Conservation (phyloP, 2,888 invertebrate genomes). For the Coelinius sp. region DNA sequence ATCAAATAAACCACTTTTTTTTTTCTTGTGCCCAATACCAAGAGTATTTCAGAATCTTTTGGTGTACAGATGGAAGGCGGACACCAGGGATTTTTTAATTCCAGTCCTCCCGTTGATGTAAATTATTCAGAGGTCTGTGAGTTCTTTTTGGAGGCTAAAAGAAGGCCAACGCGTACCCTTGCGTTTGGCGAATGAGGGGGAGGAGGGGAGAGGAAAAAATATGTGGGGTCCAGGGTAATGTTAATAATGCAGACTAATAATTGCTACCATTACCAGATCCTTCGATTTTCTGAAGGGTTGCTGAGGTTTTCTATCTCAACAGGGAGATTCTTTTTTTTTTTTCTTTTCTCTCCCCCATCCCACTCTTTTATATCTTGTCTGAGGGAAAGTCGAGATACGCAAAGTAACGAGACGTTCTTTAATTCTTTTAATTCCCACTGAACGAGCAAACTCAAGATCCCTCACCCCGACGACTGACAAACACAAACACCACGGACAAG, state of each 20-base stretch:
- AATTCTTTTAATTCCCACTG: conserved; percentile 66
- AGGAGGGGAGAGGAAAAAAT: conserved; percentile 24
- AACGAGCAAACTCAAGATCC: conserved; percentile 40
- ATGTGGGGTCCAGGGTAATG: conserved; percentile 47
- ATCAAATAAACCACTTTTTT: conserved; percentile 31
- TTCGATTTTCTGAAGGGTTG: conserved; percentile 39
- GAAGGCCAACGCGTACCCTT: conserved; percentile 44
- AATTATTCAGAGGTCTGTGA: conserved; percentile 62
- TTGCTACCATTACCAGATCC: conserved; percentile 58
- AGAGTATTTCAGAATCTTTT: conserved; percentile 6
- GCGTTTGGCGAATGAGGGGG: no score
- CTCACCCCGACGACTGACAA: conserved; percentile 16
- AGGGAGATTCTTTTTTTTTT: conserved; percentile 33
- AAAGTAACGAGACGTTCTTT: conserved; percentile 65
- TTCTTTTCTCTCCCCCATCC: conserved; percentile 5
- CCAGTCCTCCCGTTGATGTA: conserved; percentile 54
- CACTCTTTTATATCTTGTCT: conserved; percentile 16
- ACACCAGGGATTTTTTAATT: conserved; percentile 64
- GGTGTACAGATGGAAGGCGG: conserved; percentile 45
- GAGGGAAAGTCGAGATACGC: not conserved
- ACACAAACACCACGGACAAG: conserved; percentile 14
- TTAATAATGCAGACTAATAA: conserved; percentile 68
- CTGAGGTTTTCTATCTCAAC: conserved; percentile 28
- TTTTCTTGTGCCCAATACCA: conserved; percentile 36
- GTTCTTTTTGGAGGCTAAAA: conserved; percentile 47